phyloP scores from a whole-genome alignment of 2,797 vertebrate genomes.

The Pantherophis alleghaniensis region DNA sequence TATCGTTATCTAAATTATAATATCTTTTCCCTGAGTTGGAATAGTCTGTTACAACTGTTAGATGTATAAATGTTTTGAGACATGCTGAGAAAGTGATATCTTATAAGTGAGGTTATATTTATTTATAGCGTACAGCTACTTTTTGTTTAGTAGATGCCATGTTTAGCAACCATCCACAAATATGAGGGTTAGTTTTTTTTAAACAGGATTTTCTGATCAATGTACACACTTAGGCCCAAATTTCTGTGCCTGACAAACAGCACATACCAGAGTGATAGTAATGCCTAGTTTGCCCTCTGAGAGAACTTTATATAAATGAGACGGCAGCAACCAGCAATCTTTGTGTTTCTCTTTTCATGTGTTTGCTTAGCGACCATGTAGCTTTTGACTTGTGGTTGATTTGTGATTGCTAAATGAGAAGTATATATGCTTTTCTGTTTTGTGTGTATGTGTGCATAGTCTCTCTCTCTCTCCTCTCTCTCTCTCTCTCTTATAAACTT shows the following conservation, averaged over 20 bases:
- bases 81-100: neutral
- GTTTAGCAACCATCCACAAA: neutral
- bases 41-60: neutral
- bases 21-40: neutral
- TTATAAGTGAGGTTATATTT: neutral
- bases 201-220: neutral
- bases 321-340: neutral
- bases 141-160: neutral
- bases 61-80: neutral
- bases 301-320: neutral
- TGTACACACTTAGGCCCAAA: neutral
- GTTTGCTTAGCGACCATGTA: neutral
- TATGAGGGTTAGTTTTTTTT: neutral
- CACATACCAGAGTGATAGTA: neutral
- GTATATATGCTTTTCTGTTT: neutral
- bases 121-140: neutral
- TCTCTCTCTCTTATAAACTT: too few relatives aligned
- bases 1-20: neutral
- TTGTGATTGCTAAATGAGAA: neutral
- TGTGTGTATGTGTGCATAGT: neutral
- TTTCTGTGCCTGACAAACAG: neutral
- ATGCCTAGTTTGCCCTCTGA: neutral
- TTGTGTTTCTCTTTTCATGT: neutral
- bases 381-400: neutral
- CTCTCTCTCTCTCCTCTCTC: too few relatives aligned